Percentiles rank a stretch among this genome's conserved stretches.
Conservation (phyloP, 2,113 vertebrate genomes). For the Pogonocichla stellata region DNA sequence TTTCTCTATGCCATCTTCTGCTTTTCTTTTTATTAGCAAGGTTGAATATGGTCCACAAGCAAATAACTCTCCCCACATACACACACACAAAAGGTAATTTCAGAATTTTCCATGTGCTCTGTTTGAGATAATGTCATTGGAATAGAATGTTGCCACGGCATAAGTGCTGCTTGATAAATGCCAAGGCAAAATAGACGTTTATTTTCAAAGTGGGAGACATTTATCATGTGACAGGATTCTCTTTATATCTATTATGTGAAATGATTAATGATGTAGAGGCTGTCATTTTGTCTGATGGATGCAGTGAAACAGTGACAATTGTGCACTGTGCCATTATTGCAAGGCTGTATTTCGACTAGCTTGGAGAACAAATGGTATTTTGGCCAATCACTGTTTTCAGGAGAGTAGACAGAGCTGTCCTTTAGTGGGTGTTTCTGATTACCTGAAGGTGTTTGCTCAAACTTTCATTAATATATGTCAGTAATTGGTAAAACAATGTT, state of each 20-base stretch:
- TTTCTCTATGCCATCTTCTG: neutral
- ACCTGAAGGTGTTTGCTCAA: slow-evolving; percentile 14
- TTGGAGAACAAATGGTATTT: slow-evolving; percentile 33
- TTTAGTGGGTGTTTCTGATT: slow-evolving; percentile 25
- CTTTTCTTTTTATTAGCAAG: neutral
- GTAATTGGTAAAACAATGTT: slow-evolving; percentile 13
- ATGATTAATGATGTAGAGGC: slow-evolving; percentile 63
- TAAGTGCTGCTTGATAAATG: slow-evolving; percentile 64
- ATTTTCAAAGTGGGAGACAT: slow-evolving; percentile 62
- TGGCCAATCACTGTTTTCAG: slow-evolving; percentile 19
- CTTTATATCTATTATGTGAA: slow-evolving; percentile 62
- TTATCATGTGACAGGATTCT: slow-evolving; percentile 60
- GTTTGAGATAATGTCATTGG: slow-evolving; percentile 53
- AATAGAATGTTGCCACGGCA: slow-evolving; percentile 13
- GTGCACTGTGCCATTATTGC: slow-evolving; percentile 35
- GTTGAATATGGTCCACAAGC: neutral
- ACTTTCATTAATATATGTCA: slow-evolving; percentile 22
- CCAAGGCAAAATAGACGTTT: slow-evolving; percentile 60
- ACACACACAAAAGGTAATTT: slow-evolving; percentile 7
- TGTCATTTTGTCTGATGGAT: slow-evolving; percentile 65
- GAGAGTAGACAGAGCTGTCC: slow-evolving; percentile 1
- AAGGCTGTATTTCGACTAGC: slow-evolving; percentile 23
- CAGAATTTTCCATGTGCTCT: slow-evolving; percentile 12
- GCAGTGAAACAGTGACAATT: slow-evolving; percentile 53
- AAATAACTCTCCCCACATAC: neutral